Conservation (phyloP, 1,140 invertebrate species). For the Gerris buenoi region DNA sequence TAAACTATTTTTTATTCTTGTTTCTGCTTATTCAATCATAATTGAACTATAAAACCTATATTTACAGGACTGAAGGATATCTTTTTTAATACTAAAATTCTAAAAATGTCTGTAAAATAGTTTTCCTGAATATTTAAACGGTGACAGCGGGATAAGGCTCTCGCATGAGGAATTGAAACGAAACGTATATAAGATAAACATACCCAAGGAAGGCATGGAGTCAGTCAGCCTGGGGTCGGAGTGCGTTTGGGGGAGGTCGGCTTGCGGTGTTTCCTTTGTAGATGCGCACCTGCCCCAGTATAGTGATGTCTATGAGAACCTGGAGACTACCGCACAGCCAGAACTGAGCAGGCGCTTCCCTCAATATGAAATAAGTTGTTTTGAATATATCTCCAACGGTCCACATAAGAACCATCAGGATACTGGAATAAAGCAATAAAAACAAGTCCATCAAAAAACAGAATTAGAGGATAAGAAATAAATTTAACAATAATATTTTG, state of each 20-base stretch:
- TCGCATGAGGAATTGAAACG: conserved; percentile 14
- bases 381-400: conserved; percentile 90
- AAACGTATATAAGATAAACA: conserved; percentile 16
- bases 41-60: too few relatives aligned
- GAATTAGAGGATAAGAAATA: too few relatives aligned
- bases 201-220: conserved; percentile 17
- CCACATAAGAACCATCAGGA: conserved; percentile 94
- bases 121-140: conserved; percentile 10
- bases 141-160: conserved; percentile 11
- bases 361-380: conserved; percentile 84
- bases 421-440: conserved; percentile 46
- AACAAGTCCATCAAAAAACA: too few relatives aligned
- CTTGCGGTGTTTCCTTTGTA: conserved; percentile 16
- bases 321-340: conserved; percentile 88
- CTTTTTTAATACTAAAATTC: too few relatives aligned
- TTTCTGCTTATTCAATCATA: too few relatives aligned
- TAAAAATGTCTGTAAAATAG: too few relatives aligned
- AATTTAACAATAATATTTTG: too few relatives aligned
- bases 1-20: too few relatives aligned
- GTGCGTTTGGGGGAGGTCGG: conserved; percentile 5
- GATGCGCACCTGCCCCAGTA: conserved; percentile 58
- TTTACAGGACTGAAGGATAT: too few relatives aligned
- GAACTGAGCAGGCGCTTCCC: conserved; percentile 85
- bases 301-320: conserved; percentile 68
- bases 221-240: conserved; percentile 13